Percentiles rank a stretch among this genome's conserved stretches.
These are phyloP conservation scores for Pherbina coryleti DNA, from an alignment of 2,888 invertebrate genomes.

Conservation along the genomic window DNA sequence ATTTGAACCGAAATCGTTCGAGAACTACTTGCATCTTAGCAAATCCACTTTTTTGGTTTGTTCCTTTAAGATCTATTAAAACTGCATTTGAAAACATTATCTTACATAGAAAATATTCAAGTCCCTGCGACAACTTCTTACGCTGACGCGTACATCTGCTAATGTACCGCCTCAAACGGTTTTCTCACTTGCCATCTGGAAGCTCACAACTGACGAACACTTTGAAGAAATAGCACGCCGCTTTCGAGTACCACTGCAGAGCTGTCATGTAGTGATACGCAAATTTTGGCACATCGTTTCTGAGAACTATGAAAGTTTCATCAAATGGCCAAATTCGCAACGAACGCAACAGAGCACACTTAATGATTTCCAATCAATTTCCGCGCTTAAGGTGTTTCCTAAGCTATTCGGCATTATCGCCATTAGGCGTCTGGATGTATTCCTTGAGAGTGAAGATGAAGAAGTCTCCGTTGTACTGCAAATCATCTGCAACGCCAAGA, in stretches of 20 bases:
- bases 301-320: conserved; percentile 64
- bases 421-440: conserved; percentile 63
- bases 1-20: conserved; percentile 59
- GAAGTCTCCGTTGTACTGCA: conserved; percentile 64
- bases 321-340: conserved; percentile 65
- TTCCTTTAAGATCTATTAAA: neutral
- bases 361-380: conserved; percentile 52
- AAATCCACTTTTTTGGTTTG: conserved; percentile 62
- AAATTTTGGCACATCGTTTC: conserved; percentile 66
- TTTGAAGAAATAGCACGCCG: conserved; percentile 66
- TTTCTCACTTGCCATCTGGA: conserved; percentile 65
- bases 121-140: conserved; percentile 44
- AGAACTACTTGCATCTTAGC: conserved; percentile 61
- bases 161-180: conserved; percentile 59
- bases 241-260: conserved; percentile 60
- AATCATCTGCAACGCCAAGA: conserved; percentile 64
- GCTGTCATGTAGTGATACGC: conserved; percentile 62
- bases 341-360: conserved; percentile 57
- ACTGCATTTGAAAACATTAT: neutral
- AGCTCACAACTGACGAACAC: conserved; percentile 66
- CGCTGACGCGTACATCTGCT: neutral
- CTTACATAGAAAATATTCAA: conserved; percentile 47
- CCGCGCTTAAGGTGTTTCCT: conserved; percentile 54
- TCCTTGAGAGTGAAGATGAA: conserved; percentile 63
- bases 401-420: conserved; percentile 63